phyloP scores from a whole-genome alignment of 2,888 invertebrate genomes.

The Amphipoea lucens region DNA sequence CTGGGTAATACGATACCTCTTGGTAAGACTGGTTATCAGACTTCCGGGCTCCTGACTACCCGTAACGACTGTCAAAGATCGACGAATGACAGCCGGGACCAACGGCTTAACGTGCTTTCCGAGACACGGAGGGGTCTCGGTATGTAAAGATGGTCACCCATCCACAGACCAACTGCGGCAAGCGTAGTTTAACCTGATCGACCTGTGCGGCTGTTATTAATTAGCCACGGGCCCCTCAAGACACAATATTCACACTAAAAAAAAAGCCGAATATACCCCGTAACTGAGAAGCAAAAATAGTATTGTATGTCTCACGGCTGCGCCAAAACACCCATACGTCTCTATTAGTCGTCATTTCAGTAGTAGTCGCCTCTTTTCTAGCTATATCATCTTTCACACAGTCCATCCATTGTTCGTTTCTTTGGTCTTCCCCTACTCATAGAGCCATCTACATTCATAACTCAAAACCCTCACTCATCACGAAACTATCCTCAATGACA shows the following conservation, averaged over 20 bases:
- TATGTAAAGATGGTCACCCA: no score
- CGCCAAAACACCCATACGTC: neutral
- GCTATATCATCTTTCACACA: neutral
- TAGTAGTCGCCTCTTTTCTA: neutral
- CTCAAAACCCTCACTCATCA: neutral
- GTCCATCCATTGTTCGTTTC: neutral
- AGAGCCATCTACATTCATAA: neutral
- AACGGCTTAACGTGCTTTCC: no score
- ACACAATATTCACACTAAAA: neutral
- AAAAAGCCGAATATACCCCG: neutral
- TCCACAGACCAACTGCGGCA: no score
- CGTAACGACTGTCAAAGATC: no score
- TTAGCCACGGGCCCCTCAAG: no score
- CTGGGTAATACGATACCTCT: no score
- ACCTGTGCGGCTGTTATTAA: no score
- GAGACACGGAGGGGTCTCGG: no score
- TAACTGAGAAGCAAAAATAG: neutral
- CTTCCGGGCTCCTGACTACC: no score
- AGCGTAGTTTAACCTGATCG: no score
- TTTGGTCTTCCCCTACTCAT: neutral
- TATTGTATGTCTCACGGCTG: neutral
- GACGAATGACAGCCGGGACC: no score
- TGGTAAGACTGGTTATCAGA: no score
- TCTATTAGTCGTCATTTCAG: neutral
- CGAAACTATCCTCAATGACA: neutral